Conservation (phyloP, 2,888 invertebrate species). For the Brachylomia viminalis region DNA sequence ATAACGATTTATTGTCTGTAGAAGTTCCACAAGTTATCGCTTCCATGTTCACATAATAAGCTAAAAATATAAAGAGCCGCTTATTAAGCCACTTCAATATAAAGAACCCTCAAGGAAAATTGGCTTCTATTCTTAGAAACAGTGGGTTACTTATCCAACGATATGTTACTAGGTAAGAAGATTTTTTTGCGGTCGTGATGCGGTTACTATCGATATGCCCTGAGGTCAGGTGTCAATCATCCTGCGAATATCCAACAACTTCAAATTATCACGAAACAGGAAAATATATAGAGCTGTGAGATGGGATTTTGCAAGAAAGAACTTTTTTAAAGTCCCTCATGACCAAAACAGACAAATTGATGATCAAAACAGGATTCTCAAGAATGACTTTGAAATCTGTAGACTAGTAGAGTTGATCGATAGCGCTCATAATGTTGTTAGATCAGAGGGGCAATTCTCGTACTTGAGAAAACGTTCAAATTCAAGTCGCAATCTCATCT, state of each 20-base stretch:
- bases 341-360: not conserved
- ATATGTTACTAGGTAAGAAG: constrained; percentile 8
- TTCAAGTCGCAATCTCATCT: no score
- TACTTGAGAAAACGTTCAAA: no score
- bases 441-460: no score
- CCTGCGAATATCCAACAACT: constrained; percentile 19
- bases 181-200: constrained; percentile 44
- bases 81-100: constrained; percentile 13
- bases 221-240: constrained; percentile 24
- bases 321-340: not conserved
- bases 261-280: not conserved
- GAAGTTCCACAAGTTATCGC: constrained; percentile 32
- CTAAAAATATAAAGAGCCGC: constrained; percentile 4
- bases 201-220: constrained; percentile 41
- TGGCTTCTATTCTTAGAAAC: constrained; percentile 7
- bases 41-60: constrained; percentile 39
- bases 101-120: constrained; percentile 2
- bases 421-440: not conserved
- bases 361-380: not conserved
- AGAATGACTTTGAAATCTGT: not conserved
- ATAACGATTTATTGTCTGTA: constrained; percentile 34
- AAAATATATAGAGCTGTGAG: not conserved
- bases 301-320: not conserved
- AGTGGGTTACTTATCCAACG: constrained; percentile 11
- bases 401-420: not conserved